These are phyloP conservation scores for Diadegma fenestrale DNA, from an alignment of 2,888 invertebrate species.

Conservation along the genomic window DNA sequence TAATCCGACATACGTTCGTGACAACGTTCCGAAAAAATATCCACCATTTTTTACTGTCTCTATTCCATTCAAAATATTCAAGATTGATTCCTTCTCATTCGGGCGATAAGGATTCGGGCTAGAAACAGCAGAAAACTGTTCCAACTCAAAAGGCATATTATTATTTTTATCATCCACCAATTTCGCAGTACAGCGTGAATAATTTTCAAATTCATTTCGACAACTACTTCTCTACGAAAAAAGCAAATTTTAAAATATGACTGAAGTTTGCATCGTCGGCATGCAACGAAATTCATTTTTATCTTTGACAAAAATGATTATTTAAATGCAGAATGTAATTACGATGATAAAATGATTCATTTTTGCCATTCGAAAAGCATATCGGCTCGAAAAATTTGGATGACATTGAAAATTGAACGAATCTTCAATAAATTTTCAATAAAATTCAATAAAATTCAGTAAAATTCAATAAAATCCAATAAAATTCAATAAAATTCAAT, in stretches of 20 bases:
- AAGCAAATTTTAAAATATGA: neutral
- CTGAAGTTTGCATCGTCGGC: too few relatives aligned
- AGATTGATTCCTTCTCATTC: neutral
- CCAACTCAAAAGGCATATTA: neutral
- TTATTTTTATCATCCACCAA: neutral
- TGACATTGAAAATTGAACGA: too few relatives aligned
- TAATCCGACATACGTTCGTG: neutral
- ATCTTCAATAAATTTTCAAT: too few relatives aligned
- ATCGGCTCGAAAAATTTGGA: too few relatives aligned
- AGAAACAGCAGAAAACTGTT: neutral
- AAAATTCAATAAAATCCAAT: too few relatives aligned
- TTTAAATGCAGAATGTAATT: too few relatives aligned
- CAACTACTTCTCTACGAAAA: neutral
- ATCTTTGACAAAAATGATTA: too few relatives aligned
- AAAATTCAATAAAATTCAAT: too few relatives aligned
- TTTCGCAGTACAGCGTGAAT: neutral
- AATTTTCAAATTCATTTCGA: neutral
- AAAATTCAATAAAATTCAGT: too few relatives aligned
- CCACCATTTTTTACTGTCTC: neutral
- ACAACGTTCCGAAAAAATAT: constrained; percentile 3
- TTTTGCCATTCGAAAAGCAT: too few relatives aligned
- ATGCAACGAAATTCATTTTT: too few relatives aligned
- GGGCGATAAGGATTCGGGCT: neutral
- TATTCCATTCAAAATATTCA: neutral
- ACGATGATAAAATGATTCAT: too few relatives aligned